phyloP scores from a whole-genome alignment of 2,113 vertebrate species.

The Eubucco bourcierii region DNA sequence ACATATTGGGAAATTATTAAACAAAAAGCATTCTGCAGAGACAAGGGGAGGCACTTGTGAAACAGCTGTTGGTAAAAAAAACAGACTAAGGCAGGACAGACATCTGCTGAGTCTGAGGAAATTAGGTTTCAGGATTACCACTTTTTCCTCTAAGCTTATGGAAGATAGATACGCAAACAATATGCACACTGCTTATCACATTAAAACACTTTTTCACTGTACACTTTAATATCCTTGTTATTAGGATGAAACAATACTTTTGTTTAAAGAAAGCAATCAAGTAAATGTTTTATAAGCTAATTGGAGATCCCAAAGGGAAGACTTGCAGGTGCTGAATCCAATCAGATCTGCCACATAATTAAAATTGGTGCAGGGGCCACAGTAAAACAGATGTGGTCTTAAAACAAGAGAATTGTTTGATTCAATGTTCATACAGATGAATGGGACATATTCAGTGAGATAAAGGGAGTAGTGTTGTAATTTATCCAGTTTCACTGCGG shows the following conservation, averaged over 20 bases:
- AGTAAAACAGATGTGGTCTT: constrained; percentile 67
- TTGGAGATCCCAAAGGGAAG: constrained; percentile 49
- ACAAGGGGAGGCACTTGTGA: constrained; percentile 54
- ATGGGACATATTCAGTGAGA: constrained; percentile 27
- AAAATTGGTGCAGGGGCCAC: constrained; percentile 54
- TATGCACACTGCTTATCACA: rapidly evolving
- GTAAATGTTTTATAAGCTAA: constrained; percentile 49
- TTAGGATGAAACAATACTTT: constrained; percentile 31
- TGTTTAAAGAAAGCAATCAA: constrained; percentile 44
- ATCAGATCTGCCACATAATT: constrained; percentile 67
- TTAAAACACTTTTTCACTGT: not conserved
- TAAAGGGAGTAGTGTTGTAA: constrained; percentile 39
- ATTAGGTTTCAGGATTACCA: constrained; percentile 63
- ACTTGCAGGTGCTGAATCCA: constrained; percentile 67
- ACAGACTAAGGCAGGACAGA: constrained; percentile 51
- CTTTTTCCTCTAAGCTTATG: constrained; percentile 36
- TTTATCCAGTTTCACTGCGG: constrained; percentile 4
- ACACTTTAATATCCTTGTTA: constrained; percentile 2
- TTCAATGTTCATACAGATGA: constrained; percentile 35
- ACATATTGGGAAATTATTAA: constrained; percentile 6
- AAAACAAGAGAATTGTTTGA: constrained; percentile 55
- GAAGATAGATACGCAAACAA: constrained; percentile 19
- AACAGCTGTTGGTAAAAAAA: constrained; percentile 61
- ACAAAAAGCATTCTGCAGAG: constrained; percentile 59
- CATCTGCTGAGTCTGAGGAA: constrained; percentile 64